Percentiles rank a stretch among this genome's conserved stretches.
phyloP scores from a whole-genome alignment of 64 coral and sea anemone genomes.

The Astreopora myriophthalma region DNA sequence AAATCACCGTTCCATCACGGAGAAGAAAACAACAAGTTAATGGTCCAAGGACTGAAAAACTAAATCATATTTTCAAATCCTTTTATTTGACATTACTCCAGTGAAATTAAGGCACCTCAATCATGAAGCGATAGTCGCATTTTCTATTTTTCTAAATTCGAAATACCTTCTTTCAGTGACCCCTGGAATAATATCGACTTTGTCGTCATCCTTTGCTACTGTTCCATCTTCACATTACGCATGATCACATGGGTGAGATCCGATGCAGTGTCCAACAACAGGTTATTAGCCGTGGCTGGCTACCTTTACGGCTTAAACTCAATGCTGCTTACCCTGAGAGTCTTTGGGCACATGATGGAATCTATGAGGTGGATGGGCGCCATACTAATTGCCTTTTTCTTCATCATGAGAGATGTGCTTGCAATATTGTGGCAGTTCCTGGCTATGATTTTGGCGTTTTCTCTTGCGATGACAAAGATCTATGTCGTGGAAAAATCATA shows the following conservation, averaged over 20 bases:
- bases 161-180: background rate
- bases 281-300: background rate
- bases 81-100: too few species aligned
- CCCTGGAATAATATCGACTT: background rate
- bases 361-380: background rate
- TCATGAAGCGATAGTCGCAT: background rate
- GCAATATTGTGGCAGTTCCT: conserved; percentile 2
- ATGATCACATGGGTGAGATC: background rate
- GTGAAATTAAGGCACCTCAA: background rate
- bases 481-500: conserved; percentile 19
- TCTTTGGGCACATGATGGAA: conserved; percentile 1
- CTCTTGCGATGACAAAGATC: conserved; percentile 15
- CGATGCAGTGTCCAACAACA: background rate
- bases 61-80: too few species aligned
- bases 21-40: too few species aligned
- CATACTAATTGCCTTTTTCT: background rate
- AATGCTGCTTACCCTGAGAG: background rate
- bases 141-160: background rate
- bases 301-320: conserved; percentile 14
- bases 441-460: conserved; percentile 15
- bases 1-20: too few species aligned
- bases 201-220: background rate
- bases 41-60: too few species aligned
- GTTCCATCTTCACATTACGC: background rate
- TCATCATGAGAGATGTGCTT: background rate